Base-by-base conservation (phyloP, 2,113 vertebrate species). In the Corynorhinus townsendii region DNA sequence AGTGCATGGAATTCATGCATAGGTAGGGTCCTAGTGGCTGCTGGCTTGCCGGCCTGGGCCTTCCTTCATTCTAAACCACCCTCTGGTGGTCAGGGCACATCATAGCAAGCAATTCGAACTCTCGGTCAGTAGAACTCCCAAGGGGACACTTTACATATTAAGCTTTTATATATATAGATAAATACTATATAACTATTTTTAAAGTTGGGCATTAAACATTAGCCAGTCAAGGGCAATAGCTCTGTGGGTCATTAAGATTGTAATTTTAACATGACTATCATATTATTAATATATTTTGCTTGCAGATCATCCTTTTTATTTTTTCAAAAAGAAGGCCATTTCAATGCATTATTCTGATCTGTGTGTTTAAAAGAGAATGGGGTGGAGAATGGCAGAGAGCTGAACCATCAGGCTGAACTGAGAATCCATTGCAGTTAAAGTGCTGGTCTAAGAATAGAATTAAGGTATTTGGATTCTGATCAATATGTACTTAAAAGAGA, bases 341-440 rank as follows among this genome's bases (percentile, higher is more conserved):
- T 17, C 75, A 52, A 40, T 59, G 64, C 69, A 90, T 79, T 95
- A 81, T 93, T 94, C 38, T 96, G 82, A 77, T 87, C 8, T 80
- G 10, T 47, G 28, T 93, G 19, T 72, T 83, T 68, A 84, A 91
- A 69, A 79, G 22, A 47, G 9, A 38, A 3, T 38, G 4, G 15
- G 24, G 38, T 22, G 47, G 66, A 73, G 76, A 66, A 66, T 82
- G 28, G 15, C n/a, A 47, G 90, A 79, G 17, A 77, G 68, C 30
- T 86, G 88, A 96, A 82, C 40, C 86, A 92, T 92, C 62, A 93
- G 28, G 10, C 49, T 97, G 92, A 91, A 82, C 72, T 69, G 52
- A 95, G 82, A 96, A 91, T 83, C 69, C 75, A 84, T 38, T 88
- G 89, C 94, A 95, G 96, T 95, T 85, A 95, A 96, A 90, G 92